phyloP scores from a whole-genome alignment of 1,140 invertebrate genomes.

The Eriosoma lanigerum region DNA sequence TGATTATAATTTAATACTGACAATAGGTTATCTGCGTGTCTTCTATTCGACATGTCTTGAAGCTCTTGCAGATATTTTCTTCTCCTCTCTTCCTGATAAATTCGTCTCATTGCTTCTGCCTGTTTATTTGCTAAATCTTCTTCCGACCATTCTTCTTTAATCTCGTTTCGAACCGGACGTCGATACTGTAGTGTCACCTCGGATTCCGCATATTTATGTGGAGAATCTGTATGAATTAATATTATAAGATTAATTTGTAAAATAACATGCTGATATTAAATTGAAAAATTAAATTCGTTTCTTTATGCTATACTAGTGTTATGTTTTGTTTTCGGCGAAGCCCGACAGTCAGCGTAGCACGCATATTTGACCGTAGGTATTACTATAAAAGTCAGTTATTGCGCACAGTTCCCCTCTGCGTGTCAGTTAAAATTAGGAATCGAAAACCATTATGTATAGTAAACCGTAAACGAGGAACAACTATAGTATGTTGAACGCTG shows the following conservation, averaged over 20 bases:
- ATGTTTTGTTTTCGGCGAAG: not conserved
- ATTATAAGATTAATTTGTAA: not conserved
- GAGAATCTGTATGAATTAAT: slow-evolving; percentile 67
- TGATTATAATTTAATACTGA: too few relatives aligned
- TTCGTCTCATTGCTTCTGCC: slow-evolving; percentile 84
- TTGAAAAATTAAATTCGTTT: not conserved
- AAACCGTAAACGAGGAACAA: too few relatives aligned
- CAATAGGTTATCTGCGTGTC: slow-evolving; percentile 89
- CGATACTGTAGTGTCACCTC: slow-evolving; percentile 92
- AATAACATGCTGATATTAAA: not conserved
- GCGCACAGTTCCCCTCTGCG: not conserved
- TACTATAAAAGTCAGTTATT: slow-evolving; percentile 24
- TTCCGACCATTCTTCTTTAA: slow-evolving; percentile 75
- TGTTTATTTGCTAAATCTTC: slow-evolving; percentile 80
- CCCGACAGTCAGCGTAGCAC: not conserved
- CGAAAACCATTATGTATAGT: slow-evolving; percentile 14
- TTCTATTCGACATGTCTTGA: slow-evolving; percentile 85
- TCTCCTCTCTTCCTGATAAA: slow-evolving; percentile 83
- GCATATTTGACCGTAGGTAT: slow-evolving; percentile 2
- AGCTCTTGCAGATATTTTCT: slow-evolving; percentile 87
- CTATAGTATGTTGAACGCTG: slow-evolving; percentile 5
- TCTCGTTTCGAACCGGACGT: slow-evolving; percentile 79
- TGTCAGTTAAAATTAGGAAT: slow-evolving; percentile 42
- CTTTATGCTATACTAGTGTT: not conserved
- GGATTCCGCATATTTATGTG: slow-evolving; percentile 82